A percentile compares a stretch with the other conserved stretches of the same genome.
Evolutionary conservation across 1,140 invertebrate genomes (phyloP).

Genomic region (Pinna nobilis): DNA sequence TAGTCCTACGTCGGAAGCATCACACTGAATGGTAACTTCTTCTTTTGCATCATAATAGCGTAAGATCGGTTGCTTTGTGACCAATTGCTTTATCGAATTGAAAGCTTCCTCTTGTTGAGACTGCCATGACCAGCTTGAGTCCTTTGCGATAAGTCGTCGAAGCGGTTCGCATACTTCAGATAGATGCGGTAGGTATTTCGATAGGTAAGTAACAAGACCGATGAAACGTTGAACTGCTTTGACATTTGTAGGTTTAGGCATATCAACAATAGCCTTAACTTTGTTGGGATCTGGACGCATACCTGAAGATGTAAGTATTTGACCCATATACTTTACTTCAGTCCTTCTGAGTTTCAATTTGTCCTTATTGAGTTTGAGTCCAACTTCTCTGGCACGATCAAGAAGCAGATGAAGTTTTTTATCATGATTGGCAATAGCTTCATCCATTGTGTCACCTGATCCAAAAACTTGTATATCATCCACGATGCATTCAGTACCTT

Average conservation of each 20-base stretch:
- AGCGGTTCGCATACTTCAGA: constrained; percentile 59
- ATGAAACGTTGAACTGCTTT: constrained; percentile 41
- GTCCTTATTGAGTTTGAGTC: constrained; percentile 26
- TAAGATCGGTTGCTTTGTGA: constrained; percentile 20
- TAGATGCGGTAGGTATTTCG: constrained; percentile 64
- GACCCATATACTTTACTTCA: constrained; percentile 33
- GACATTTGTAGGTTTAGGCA: constrained; percentile 10
- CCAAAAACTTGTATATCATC: constrained; percentile 62
- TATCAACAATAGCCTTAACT: constrained; percentile 33
- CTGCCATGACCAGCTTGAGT: constrained; percentile 14
- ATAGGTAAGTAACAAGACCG: constrained; percentile 71
- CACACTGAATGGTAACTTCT: constrained; percentile 64
- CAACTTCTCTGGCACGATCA: constrained; percentile 8
- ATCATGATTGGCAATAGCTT: constrained; percentile 38
- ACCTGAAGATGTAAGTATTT: constrained; percentile 36
- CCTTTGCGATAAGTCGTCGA: constrained; percentile 14
- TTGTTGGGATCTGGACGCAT: constrained; percentile 35
- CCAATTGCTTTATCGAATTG: constrained; percentile 5
- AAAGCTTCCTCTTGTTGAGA: constrained; percentile 19
- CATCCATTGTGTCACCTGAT: background rate
- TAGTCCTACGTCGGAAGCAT: constrained; percentile 69
- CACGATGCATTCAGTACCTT: constrained; percentile 40
- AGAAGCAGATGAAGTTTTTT: constrained; percentile 25
- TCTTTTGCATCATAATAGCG: constrained; percentile 19
- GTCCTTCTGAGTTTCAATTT: constrained; percentile 16